Evolutionary conservation across 2,113 vertebrate species (phyloP), one percentile per base, ranked within the genome.

Genomic region (Pygoscelis adeliae): DNA sequence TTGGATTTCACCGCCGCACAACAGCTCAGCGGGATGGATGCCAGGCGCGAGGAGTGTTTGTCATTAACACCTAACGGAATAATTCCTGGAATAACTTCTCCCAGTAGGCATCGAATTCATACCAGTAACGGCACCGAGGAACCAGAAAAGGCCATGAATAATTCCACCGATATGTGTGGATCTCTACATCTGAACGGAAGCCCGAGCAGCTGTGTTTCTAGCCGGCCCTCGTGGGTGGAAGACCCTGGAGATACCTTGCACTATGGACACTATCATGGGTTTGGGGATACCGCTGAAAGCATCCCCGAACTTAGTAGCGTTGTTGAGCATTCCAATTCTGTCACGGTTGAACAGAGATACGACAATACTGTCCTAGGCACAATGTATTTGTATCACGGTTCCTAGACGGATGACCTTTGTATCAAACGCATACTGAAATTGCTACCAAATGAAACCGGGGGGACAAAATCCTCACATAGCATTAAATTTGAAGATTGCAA

Each of bases 261-360:
- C 61, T 99, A 99, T 50, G 99, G 99, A 91, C 99, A 99, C 97
- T 99, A 99, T 69, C 99, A 99, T 13, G 99, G 99, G 42, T 99
- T 99, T 29, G 99, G 99, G 61, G 99, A 99, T 98, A 99, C 99
- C 2, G 99, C 99, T 1, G 99, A 99, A 93, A 99, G 99, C 96
- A 98, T 99, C 96, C 98, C 99, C 0, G 99, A 99, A 80, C 98
- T 98, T 55, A 97, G 98, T 90, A 99, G 99, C 87, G 98, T 99
- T 72, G 69, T 98, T 86, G 99, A 99, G 98, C 99, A 99, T 97
- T 99, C 98, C 95, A 99, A 97, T 96, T 98, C 98, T 23, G 98
- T 99, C 78, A 99, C 97, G 93, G 99, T 98, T 6, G 99, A 98
- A 79, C 98, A 98, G 86, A 96, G 97, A 11, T 98, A 98, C 0